Base-by-base conservation (phyloP, 2,797 vertebrate genomes). In the Hydrocynus forskahlii region DNA sequence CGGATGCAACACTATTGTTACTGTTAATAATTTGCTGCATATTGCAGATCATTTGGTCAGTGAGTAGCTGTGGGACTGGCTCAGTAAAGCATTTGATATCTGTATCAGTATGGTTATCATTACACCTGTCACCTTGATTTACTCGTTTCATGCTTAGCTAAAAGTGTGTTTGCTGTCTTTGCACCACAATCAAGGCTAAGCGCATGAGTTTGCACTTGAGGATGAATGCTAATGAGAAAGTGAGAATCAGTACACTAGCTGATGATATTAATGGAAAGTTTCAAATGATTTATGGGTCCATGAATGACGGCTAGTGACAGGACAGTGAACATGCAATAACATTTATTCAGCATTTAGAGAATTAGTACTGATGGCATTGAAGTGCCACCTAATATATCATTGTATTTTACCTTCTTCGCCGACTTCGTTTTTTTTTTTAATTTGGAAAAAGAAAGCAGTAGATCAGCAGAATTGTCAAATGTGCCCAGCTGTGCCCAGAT, bases 401-500 rank as follows among this genome's bases (percentile, higher is more conserved):
- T 79, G 74, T 29, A 78, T 80, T 85, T 83, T 83, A 83, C 81
- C 83, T 81, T 81, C 83, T 66, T 85, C 83, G 80, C 77, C 69
- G 72, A 81, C 79, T 81, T 81, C 76, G 45, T 83, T 83, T 48
- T 76, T n/a, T n/a, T n/a, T n/a, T n/a, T 75, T 75, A 78, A 75
- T 81, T 84, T 81, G 80, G 74, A 76, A 81, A 85, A 79, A 79
- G 83, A 85, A 85, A 85, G 83, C 72, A 82, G 76, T 79, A 85
- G 69, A 79, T 81, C 78, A 85, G 77, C 68, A 85, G 50, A 75
- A 70, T 79, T 67, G 72, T 76, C 72, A 82, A 67, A 69, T 79
- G 45, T 76, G 66, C 55, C 80, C 50, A 43, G 12, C 67, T 85
- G 91, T 91, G 92, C 91, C 92, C 89, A 87, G 71, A 89, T 92